Base-by-base conservation (phyloP, 2,113 vertebrate species). In the Apistogramma diplotaenia region DNA sequence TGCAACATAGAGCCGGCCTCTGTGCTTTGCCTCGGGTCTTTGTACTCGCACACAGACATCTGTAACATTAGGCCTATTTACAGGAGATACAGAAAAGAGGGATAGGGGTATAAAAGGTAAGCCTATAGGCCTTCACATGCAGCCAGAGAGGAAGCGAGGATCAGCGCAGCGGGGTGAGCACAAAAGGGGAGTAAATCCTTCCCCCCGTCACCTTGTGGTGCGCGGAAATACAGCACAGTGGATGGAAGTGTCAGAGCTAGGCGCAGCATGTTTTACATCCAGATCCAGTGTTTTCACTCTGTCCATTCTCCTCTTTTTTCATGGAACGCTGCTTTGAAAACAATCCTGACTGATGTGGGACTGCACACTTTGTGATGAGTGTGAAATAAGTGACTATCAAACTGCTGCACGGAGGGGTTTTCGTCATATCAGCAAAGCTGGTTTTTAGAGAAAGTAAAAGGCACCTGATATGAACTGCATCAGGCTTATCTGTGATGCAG, bases 41-140 rank as follows among this genome's bases (percentile, higher is more conserved):
- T 92, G 88, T 87, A 85, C 82, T 84, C 74, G 8, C 81, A 40
- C 87, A 77, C 87, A 92, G 89, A 87, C 88, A 89, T 90, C 82
- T 87, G 92, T 92, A 93, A 93, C 90, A 79, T 93, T 94, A 87
- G 90, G 91, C 92, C 93, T 89, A 84, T 93, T 93, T 92, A 93
- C 93, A 87, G 91, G 86, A 81, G 91, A 89, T 79, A 85, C 74
- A 79, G 51, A 82, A 35, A 74, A 85, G 85, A 67, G 67, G 23
- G 86, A 83, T 57, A 78, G 58, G 78, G 85, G 89, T 79, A 89
- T 87, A 79, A 91, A 90, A 91, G 89, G 89, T 92, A 92, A 93
- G 90, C 84, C 87, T 82, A 88, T 89, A 93, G 92, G 88, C 88
- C 85, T 79, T 19, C 75, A 58, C 89, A 88, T 87, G 84, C 90